These are phyloP conservation scores for Dasypogon diadema DNA, from an alignment of 2,888 invertebrate genomes.

Conservation along the genomic window DNA sequence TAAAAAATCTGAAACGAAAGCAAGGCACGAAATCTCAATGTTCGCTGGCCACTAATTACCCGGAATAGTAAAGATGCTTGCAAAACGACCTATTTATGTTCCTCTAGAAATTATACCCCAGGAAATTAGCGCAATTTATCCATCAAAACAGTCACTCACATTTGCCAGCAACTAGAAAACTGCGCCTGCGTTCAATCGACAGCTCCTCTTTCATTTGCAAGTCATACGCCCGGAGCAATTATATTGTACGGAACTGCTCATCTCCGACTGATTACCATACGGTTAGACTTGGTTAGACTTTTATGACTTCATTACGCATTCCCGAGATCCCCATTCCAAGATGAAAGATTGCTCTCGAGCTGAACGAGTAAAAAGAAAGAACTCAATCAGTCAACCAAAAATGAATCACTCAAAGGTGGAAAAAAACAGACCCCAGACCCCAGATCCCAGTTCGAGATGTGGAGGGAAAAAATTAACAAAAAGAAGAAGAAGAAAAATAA, in stretches of 20 bases:
- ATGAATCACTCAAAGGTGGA: conserved; percentile 24
- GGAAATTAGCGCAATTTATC: no score
- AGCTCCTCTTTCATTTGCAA: no score
- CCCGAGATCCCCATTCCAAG: conserved; percentile 30
- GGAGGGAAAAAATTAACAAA: neutral
- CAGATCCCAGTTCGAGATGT: neutral
- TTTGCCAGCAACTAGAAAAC: no score
- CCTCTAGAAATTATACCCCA: no score
- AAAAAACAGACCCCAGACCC: neutral
- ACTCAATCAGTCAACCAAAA: conserved; percentile 49
- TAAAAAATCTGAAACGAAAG: no score
- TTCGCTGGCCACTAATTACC: no score
- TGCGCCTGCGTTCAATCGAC: no score
- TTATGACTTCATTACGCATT: conserved; percentile 52
- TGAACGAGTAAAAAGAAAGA: conserved; percentile 45
- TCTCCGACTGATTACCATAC: conserved; percentile 43
- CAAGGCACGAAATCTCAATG: no score
- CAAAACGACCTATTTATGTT: no score
- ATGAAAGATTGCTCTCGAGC: conserved; percentile 33
- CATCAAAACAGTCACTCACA: no score
- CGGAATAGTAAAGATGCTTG: no score
- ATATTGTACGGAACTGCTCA: conserved; percentile 4
- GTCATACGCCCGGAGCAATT: no score
- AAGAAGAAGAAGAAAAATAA: conserved; percentile 2
- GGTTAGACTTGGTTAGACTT: conserved; percentile 11